phyloP scores from a whole-genome alignment of 2,888 invertebrate species.

The Spilarctia lutea region DNA sequence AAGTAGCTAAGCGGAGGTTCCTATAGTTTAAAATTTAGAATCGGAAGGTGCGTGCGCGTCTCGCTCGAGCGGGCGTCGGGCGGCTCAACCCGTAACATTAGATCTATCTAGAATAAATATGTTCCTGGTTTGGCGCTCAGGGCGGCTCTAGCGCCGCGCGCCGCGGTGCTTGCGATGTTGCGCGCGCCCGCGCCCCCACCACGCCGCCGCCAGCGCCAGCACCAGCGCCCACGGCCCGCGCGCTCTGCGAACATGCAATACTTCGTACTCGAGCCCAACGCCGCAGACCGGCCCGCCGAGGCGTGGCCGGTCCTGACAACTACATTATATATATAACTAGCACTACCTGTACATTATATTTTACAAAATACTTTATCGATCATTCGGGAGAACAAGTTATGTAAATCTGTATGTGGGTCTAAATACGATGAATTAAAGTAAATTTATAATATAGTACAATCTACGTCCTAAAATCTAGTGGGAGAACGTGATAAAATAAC shows the following conservation, averaged over 20 bases:
- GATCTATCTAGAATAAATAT: slow-evolving; percentile 85
- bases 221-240: slow-evolving; percentile 72
- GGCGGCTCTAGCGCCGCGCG: slow-evolving; percentile 86
- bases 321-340: slow-evolving; percentile 30
- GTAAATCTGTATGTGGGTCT: slow-evolving; percentile 14
- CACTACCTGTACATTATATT: slow-evolving; percentile 41
- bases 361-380: slow-evolving; percentile 24
- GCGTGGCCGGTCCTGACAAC: not conserved
- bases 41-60: slow-evolving; percentile 61
- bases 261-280: slow-evolving; percentile 13
- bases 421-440: slow-evolving; percentile 17
- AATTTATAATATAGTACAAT: slow-evolving; percentile 19
- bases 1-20: slow-evolving; percentile 19
- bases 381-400: not conserved
- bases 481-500: slow-evolving; percentile 47
- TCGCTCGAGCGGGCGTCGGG: slow-evolving; percentile 49
- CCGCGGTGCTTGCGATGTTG: slow-evolving; percentile 86
- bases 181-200: slow-evolving; percentile 72
- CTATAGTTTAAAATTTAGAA: slow-evolving; percentile 71
- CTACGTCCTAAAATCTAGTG: slow-evolving; percentile 48
- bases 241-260: slow-evolving; percentile 56
- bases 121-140: slow-evolving; percentile 64
- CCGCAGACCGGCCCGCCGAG: not conserved
- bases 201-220: slow-evolving; percentile 77
- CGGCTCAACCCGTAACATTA: slow-evolving; percentile 74